Evolutionary conservation across 2,113 vertebrate genomes (phyloP).

Genomic region (Rhinoderma darwinii): DNA sequence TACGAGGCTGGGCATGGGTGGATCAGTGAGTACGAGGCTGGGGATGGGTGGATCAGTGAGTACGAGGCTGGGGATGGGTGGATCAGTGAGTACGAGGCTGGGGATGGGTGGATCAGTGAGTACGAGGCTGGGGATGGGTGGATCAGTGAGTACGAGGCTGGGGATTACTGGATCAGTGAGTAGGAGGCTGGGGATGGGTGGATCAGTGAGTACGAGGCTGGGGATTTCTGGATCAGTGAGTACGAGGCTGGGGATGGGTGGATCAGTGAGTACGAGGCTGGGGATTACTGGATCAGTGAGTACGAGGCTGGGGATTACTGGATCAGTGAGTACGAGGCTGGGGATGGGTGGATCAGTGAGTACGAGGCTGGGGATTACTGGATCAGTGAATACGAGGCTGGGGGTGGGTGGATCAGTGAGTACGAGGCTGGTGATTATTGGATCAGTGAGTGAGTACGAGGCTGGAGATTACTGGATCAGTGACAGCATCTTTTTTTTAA

Average conservation of each 20-base stretch:
- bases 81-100: background rate
- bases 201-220: background rate
- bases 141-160: background rate
- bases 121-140: background rate
- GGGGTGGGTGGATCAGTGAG: background rate
- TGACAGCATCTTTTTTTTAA: background rate
- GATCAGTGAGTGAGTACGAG: background rate
- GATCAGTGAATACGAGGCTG: background rate
- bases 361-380: background rate
- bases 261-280: background rate
- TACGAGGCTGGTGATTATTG: background rate
- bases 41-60: background rate
- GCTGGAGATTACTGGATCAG: background rate
- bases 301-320: background rate
- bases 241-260: background rate
- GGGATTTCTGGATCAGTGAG: background rate
- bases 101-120: background rate
- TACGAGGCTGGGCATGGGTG: background rate
- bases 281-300: background rate
- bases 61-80: background rate
- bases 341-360: background rate
- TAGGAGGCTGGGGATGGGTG: background rate
- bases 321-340: background rate
- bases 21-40: background rate
- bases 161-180: background rate